Evolutionary conservation across 2,797 vertebrate genomes (phyloP), one percentile per base, ranked within the genome.

Genomic region (Hylomyscus alleni): DNA sequence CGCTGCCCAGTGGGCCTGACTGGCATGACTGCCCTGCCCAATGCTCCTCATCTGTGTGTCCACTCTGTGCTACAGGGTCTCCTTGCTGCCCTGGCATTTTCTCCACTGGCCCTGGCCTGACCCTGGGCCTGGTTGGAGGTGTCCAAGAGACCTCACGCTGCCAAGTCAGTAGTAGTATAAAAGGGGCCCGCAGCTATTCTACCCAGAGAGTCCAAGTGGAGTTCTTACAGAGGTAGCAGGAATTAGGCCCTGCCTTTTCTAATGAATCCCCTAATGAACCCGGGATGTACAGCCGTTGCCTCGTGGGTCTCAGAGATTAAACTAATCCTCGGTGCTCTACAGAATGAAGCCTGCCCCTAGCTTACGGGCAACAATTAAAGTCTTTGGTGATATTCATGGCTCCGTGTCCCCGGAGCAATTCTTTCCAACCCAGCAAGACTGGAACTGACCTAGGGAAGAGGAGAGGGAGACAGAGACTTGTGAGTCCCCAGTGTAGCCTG

Each of bases 231-330:
- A 17, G 37, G n/a, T 2, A 3, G 4, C 50, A 54, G 40, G 31
- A n/a, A 58, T 12, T 31, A 1, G 8, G 4, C 9, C 13, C 17
- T 12, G n/a, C 31, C 58, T 40, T 44, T 54, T 8, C 50, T 82
- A 80, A 31, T 11, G 9, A 81, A 3, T 3, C n/a, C 69, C 37
- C 37, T 37, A 8, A 47, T 7, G 13, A 37, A 1, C 22, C 0
- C 0, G 1, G 2, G 47, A 62, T 95, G 72, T 69, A 95, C 50
- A 97, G 94, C 93, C 92, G 89, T 24, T 98, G 97, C 78, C 89
- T 0, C 44, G 97, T 88, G 95, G 85, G 92, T 98, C 89, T 98
- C 98, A 93, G 95, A 93, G 97, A 96, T 97, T 96, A 98, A 97
- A 86, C 31, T 97, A 91, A 97, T 20, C 86, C 94, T 14, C 40